Percentiles rank a stretch among this genome's conserved stretches.
Conservation (phyloP, 2,888 invertebrate genomes). For the Merodon equestris region DNA sequence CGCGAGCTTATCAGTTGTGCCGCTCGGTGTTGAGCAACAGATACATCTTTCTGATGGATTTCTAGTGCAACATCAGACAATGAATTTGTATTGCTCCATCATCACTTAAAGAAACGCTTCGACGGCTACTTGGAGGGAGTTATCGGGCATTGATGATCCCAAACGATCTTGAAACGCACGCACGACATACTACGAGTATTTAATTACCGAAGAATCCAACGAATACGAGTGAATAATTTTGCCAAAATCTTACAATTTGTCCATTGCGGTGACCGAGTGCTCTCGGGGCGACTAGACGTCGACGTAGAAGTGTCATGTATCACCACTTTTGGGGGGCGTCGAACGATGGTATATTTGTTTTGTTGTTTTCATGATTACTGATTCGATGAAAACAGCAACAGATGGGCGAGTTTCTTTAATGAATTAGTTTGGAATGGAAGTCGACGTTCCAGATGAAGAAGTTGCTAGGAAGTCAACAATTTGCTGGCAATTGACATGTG, state of each 20-base stretch:
- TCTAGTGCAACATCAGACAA: slow-evolving; percentile 2
- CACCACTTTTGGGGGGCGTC: slow-evolving; percentile 40
- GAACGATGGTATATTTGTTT: background rate
- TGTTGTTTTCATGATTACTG: background rate
- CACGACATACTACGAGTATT: too few species aligned
- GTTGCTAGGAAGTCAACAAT: slow-evolving; percentile 20
- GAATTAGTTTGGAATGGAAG: slow-evolving; percentile 11
- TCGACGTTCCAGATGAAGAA: slow-evolving; percentile 20
- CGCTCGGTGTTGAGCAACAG: slow-evolving; percentile 47
- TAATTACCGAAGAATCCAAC: slow-evolving; percentile 12
- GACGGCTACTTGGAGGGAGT: slow-evolving; percentile 14
- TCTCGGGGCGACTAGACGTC: too few species aligned
- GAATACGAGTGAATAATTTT: slow-evolving; percentile 6
- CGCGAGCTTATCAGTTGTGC: slow-evolving; percentile 50
- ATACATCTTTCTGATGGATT: background rate
- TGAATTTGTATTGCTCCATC: slow-evolving; percentile 16
- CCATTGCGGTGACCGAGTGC: slow-evolving; percentile 22
- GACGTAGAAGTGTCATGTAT: slow-evolving; percentile 1
- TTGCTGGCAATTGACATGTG: slow-evolving; percentile 38
- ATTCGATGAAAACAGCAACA: too few species aligned
- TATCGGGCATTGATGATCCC: slow-evolving; percentile 20
- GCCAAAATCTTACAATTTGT: slow-evolving; percentile 28
- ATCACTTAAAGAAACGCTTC: slow-evolving; percentile 2
- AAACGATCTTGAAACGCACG: slow-evolving; percentile 2
- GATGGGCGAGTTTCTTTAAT: background rate